These are phyloP conservation scores for Didymodactylos carnosus DNA, from an alignment of 2,888 invertebrate species.

Conservation along the genomic window DNA sequence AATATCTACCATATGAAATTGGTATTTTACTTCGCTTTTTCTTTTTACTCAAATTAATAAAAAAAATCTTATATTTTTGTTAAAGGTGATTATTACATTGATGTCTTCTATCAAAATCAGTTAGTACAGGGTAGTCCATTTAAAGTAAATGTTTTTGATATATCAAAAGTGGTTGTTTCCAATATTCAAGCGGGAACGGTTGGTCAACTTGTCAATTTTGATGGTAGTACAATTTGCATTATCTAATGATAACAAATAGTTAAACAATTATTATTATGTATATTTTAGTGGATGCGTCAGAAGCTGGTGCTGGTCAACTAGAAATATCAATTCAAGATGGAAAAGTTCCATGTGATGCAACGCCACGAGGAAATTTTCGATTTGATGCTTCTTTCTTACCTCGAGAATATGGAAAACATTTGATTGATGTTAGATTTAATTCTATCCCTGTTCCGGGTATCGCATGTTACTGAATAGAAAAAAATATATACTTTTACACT, in stretches of 20 bases:
- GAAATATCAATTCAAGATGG: constrained; percentile 96
- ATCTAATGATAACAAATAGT: no score
- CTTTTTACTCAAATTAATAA: background rate
- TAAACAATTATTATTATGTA: background rate
- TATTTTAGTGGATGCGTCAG: constrained; percentile 61
- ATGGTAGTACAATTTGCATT: constrained; percentile 19
- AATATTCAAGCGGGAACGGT: constrained; percentile 23
- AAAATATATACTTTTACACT: background rate
- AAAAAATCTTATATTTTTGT: no score
- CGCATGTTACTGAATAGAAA: background rate
- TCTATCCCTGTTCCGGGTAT: constrained; percentile 72
- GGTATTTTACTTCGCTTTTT: constrained; percentile 3
- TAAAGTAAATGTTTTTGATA: constrained; percentile 10
- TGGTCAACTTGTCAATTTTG: constrained; percentile 27
- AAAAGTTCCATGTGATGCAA: constrained; percentile 49
- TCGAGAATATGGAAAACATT: constrained; percentile 66
- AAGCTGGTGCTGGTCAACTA: constrained; percentile 90
- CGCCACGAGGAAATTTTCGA: constrained; percentile 55
- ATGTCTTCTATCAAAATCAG: constrained; percentile 3
- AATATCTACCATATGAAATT: background rate
- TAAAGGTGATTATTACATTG: constrained; percentile 11
- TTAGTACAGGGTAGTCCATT: constrained; percentile 9
- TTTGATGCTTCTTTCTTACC: constrained; percentile 94
- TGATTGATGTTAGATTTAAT: constrained; percentile 83
- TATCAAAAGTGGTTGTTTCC: background rate